Base-by-base conservation (phyloP, 2,113 vertebrate genomes). In the Clupea harengus region DNA sequence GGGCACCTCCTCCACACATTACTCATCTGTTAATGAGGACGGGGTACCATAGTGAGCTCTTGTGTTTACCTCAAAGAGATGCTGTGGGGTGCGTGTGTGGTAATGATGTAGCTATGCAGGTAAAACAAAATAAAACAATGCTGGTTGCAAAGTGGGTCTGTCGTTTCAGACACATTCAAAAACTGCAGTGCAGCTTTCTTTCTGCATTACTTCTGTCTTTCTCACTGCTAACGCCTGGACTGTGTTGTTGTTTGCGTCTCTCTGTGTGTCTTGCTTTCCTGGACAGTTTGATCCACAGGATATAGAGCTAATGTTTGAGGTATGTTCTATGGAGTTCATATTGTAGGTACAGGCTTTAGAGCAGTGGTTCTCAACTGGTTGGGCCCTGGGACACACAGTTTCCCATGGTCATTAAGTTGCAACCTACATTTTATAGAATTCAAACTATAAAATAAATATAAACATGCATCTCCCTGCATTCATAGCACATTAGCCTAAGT, bases 301-400 rank as follows among this genome's bases (percentile, higher is more conserved):
- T 91, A 92, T 95, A 94, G 92, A 95, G 11, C 89, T 94, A 93
- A 92, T 95, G 93, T 93, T 94, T 75, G 94, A 95, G 95, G 95
- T 96, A 95, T 91, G 95, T 96, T 87, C 88, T 87, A 88, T 88
- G 45, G 87, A 82, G 85, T 91, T 49, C 45, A 22, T 84, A 45
- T 84, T 82, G 57, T 64, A 85, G 84, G n/a, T 81, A 52, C 8
- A 49, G 13, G 47, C 47, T 49, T 47, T 39, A 39, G 39, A 39
- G 2, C 39, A 39, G 39, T 39, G 2, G 1, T 39, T 39, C 39
- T 39, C 39, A 39, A 39, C 39, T 39, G 39, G 39, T 39, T 39
- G 39, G 39, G 2, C 39, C 39, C 2, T 39, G 1, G 39, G 39
- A 39, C 39, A 39, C 39, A 39, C 39, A 39, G 39, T 39, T 39